Evolutionary conservation across 2,888 invertebrate species (phyloP).

Genomic region (Muscina levida): DNA sequence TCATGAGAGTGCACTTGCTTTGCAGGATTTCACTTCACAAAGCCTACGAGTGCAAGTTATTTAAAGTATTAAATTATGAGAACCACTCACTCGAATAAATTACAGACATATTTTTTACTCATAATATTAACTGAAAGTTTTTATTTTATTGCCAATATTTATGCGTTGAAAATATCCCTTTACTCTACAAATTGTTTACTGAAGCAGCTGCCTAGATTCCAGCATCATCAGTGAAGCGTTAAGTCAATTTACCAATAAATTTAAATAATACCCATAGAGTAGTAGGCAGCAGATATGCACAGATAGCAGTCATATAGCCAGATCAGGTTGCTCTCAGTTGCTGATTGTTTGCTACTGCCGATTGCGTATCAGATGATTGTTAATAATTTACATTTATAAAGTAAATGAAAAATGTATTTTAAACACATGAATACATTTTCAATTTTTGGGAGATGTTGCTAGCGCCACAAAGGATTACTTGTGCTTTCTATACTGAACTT

Average conservation of each 20-base stretch:
- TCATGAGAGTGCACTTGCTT: no score
- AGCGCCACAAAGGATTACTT: not conserved
- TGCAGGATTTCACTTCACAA: no score
- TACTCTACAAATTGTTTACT: slow-evolving; percentile 6
- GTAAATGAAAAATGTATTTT: not conserved
- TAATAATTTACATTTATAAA: not conserved
- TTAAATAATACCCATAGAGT: slow-evolving; percentile 10
- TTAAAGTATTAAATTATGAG: not conserved
- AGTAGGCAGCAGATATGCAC: not conserved
- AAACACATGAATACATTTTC: not conserved
- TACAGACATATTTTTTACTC: slow-evolving; percentile 3
- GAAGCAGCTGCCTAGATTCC: slow-evolving; percentile 1
- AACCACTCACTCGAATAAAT: not conserved
- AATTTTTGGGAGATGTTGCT: not conserved
- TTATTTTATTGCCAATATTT: not conserved
- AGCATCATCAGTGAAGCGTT: slow-evolving; percentile 33
- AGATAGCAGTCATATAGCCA: not conserved
- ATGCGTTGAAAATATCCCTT: not conserved
- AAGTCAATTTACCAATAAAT: slow-evolving; percentile 22
- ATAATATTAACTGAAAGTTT: not conserved
- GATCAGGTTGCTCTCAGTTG: no score
- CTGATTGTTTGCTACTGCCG: not conserved
- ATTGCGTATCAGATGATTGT: slow-evolving; percentile 6
- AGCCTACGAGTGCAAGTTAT: no score
- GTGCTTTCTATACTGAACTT: no score